These are phyloP conservation scores for Panthera tigris DNA, from an alignment of 2,113 vertebrate genomes.

Conservation along the genomic window DNA sequence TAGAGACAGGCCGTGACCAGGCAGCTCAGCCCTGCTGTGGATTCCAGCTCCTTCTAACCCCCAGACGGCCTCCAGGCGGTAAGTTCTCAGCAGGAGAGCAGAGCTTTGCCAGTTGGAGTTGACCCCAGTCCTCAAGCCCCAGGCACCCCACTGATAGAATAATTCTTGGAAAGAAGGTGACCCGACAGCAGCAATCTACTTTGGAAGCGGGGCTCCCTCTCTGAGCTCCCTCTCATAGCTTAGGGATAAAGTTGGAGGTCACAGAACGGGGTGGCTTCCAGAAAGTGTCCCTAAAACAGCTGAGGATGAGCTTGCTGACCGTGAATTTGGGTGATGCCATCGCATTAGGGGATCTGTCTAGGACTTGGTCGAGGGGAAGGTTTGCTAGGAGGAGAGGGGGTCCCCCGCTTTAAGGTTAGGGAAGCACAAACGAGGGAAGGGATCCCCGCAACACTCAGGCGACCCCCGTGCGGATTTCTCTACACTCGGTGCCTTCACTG, in stretches of 20 bases:
- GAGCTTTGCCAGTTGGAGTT: background rate
- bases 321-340: background rate
- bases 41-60: background rate
- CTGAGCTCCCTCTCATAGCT: background rate
- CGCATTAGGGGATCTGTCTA: background rate
- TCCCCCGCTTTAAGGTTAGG: too few relatives aligned
- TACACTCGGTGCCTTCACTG: background rate
- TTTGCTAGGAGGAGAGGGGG: background rate
- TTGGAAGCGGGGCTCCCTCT: background rate
- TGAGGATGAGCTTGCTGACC: accelerated
- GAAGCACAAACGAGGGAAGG: background rate
- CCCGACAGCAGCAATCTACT: background rate
- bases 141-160: background rate
- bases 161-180: background rate
- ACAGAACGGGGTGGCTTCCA: background rate
- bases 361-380: background rate
- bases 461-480: accelerated
- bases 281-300: background rate
- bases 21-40: background rate
- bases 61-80: background rate
- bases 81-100: background rate
- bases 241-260: background rate
- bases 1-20: background rate
- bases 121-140: background rate
- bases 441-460: accelerated